A percentile compares a stretch with the other conserved stretches of the same genome.
phyloP scores from a whole-genome alignment of 2,888 invertebrate genomes.

The Orthosia gothica region DNA sequence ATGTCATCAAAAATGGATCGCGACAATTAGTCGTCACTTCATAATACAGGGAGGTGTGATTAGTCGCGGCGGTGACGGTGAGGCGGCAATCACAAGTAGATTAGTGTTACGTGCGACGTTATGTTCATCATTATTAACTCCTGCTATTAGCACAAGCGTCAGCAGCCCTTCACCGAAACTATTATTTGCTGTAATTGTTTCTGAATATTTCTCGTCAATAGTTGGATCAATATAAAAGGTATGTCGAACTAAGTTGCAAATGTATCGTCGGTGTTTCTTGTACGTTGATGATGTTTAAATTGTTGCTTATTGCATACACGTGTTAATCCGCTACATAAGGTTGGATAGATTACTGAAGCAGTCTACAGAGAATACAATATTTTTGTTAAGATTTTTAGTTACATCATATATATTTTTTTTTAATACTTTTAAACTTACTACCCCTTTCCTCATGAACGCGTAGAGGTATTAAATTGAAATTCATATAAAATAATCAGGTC shows the following conservation, averaged over 20 bases:
- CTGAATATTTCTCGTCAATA: constrained; percentile 39
- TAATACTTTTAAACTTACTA: too few species aligned
- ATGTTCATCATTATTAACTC: constrained; percentile 57
- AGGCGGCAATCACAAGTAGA: constrained; percentile 65
- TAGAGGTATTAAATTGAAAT: too few species aligned
- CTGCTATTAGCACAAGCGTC: constrained; percentile 27
- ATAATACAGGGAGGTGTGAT: constrained; percentile 46
- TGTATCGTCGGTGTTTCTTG: too few species aligned
- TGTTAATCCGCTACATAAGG: background rate
- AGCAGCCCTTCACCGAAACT: constrained; percentile 49
- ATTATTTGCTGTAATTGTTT: constrained; percentile 53
- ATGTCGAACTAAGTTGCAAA: background rate
- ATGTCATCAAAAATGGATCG: constrained; percentile 51
- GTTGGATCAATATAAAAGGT: background rate
- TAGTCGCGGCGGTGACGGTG: constrained; percentile 22
- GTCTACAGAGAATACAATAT: background rate
- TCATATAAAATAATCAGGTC: too few species aligned
- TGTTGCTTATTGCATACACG: background rate
- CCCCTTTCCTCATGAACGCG: too few species aligned
- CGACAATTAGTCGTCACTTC: constrained; percentile 45
- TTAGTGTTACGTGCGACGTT: constrained; percentile 60
- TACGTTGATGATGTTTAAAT: background rate
- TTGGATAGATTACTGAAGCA: background rate
- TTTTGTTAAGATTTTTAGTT: background rate
- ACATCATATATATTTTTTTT: too few species aligned